These are phyloP conservation scores for Eupithecia exiguata DNA, from an alignment of 2,888 invertebrate species.

Conservation along the genomic window DNA sequence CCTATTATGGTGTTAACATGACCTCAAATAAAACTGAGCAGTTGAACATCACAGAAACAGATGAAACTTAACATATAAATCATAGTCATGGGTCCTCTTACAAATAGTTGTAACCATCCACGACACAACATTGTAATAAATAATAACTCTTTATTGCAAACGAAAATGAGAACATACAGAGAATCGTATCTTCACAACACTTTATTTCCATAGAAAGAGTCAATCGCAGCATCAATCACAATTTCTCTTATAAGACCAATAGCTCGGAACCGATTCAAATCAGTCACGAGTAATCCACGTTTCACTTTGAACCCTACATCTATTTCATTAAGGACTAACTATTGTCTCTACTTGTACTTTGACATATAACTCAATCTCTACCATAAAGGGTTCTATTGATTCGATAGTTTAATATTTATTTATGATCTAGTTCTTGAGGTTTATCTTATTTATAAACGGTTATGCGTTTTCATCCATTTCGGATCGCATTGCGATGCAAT, in stretches of 20 bases:
- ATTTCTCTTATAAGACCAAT: conserved; percentile 54
- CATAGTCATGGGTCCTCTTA: background rate
- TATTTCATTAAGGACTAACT: conserved; percentile 1
- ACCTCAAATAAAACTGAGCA: background rate
- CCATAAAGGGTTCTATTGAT: conserved; percentile 57
- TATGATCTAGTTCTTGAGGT: conserved; percentile 39
- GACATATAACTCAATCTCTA: conserved; percentile 72
- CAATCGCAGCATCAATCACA: conserved; percentile 54
- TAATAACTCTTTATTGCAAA: background rate
- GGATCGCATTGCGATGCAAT: conserved; percentile 23
- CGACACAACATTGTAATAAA: background rate
- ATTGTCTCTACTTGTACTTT: conserved; percentile 41
- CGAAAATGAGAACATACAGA: background rate
- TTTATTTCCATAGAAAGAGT: conserved; percentile 18
- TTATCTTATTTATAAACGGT: conserved; percentile 35
- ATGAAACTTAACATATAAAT: background rate
- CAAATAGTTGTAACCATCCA: background rate
- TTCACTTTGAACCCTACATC: conserved; percentile 36
- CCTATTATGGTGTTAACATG: background rate
- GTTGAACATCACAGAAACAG: background rate
- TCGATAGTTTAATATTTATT: conserved; percentile 61
- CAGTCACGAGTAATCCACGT: conserved; percentile 59
- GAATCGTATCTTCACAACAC: conserved; percentile 8
- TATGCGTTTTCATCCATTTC: conserved; percentile 28
- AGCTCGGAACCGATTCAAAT: conserved; percentile 67